These are phyloP conservation scores for Leucoraja erinaceus DNA, from an alignment of 2,113 vertebrate genomes.

Conservation along the genomic window DNA sequence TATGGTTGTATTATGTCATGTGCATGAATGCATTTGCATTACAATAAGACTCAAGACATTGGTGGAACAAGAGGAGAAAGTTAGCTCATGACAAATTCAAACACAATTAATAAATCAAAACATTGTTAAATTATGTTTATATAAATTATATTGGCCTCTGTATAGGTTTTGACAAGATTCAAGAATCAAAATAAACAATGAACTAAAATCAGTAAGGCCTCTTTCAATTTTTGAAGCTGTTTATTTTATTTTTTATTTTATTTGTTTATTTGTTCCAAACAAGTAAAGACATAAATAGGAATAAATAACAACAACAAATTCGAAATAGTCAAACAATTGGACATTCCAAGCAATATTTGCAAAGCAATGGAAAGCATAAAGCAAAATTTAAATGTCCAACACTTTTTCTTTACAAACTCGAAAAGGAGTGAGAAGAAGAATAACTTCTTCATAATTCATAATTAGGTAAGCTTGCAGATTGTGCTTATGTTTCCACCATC, in stretches of 20 bases:
- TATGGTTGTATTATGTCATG: conserved; percentile 36
- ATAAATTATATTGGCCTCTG: background rate
- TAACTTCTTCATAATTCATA: conserved; percentile 49
- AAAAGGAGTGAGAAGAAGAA: too few species aligned
- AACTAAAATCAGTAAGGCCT: conserved; percentile 49
- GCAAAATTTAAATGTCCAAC: too few species aligned
- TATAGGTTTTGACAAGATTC: background rate
- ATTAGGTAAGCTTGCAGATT: conserved; percentile 48
- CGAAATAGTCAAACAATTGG: too few species aligned
- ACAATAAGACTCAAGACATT: conserved; percentile 25
- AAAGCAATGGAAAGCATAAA: too few species aligned
- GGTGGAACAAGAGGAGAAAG: conserved; percentile 12
- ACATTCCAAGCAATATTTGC: too few species aligned
- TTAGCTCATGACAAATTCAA: conserved; percentile 10
- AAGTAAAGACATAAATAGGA: too few species aligned
- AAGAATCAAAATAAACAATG: conserved; percentile 44
- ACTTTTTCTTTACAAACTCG: too few species aligned
- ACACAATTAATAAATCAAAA: conserved; percentile 23
- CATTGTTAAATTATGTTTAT: background rate
- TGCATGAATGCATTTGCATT: conserved; percentile 37
- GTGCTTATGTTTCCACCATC: conserved; percentile 42
- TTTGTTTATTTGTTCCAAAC: too few species aligned
- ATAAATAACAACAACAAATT: too few species aligned
- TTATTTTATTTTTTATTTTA: too few species aligned
- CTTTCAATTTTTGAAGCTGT: conserved; percentile 54